Conservation (phyloP, 2,888 invertebrate genomes). For the Heliconius cydno region DNA sequence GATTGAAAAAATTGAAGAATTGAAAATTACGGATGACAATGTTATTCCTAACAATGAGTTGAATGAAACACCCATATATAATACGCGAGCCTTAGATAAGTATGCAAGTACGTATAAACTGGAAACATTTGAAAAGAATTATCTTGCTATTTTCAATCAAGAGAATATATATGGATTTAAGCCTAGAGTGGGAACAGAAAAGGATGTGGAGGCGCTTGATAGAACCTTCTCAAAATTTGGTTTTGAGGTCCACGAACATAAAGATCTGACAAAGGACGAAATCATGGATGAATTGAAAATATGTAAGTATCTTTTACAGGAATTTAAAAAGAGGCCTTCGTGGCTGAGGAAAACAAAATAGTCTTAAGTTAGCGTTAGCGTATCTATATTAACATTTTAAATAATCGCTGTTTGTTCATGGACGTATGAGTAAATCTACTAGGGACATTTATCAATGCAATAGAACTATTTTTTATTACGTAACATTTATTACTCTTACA, state of each 20-base stretch:
- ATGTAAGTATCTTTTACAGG: slow-evolving; percentile 53
- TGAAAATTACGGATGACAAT: slow-evolving; percentile 19
- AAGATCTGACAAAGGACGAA: slow-evolving; percentile 60
- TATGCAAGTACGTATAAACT: slow-evolving; percentile 64
- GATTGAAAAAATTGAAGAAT: slow-evolving; percentile 11
- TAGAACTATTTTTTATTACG: no score
- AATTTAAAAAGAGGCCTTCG: neutral
- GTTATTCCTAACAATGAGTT: slow-evolving; percentile 13
- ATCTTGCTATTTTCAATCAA: slow-evolving; percentile 70
- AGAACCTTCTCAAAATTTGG: slow-evolving; percentile 62
- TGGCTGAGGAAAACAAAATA: no score
- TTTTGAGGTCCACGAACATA: slow-evolving; percentile 61
- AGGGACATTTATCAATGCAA: no score
- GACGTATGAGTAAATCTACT: no score
- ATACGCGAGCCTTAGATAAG: slow-evolving; percentile 58
- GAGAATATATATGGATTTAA: slow-evolving; percentile 58
- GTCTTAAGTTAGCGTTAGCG: no score
- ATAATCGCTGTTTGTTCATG: no score
- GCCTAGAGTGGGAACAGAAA: slow-evolving; percentile 63
- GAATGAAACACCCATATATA: slow-evolving; percentile 37
- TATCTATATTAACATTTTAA: no score
- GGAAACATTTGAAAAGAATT: slow-evolving; percentile 68
- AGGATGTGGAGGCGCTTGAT: slow-evolving; percentile 61
- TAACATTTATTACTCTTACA: no score
- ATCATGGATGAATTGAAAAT: slow-evolving; percentile 58